phyloP scores from a whole-genome alignment of 1,140 invertebrate species.

The Drosophila fuyamai region DNA sequence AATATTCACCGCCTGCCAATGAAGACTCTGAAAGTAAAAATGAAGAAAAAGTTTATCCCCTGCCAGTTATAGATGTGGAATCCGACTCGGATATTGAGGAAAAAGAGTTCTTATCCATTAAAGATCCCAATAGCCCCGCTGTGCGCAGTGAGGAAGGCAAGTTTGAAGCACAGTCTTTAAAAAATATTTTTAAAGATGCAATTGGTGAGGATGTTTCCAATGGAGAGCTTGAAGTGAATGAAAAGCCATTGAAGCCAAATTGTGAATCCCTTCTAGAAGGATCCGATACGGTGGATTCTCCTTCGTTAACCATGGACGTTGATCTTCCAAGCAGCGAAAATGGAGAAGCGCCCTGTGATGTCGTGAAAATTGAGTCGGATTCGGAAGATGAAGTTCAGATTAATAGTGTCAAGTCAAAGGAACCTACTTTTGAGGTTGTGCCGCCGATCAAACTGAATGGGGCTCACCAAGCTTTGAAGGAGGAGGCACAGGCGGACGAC shows the following conservation, averaged over 20 bases:
- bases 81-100: slow-evolving; percentile 12
- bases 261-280: slow-evolving; percentile 6
- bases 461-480: slow-evolving; percentile 29
- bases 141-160: neutral
- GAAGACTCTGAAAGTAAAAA: slow-evolving; percentile 4
- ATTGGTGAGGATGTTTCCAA: neutral
- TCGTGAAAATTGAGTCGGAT: slow-evolving; percentile 56
- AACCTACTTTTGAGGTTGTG: neutral
- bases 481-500: neutral
- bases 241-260: neutral
- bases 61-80: slow-evolving; percentile 24
- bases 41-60: neutral
- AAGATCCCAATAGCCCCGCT: slow-evolving; percentile 20
- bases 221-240: neutral
- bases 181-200: neutral
- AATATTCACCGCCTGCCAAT: neutral
- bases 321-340: slow-evolving; percentile 24
- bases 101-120: slow-evolving; percentile 16
- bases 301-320: slow-evolving; percentile 44
- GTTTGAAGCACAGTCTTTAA: neutral
- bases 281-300: slow-evolving; percentile 38
- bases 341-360: neutral
- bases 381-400: slow-evolving; percentile 33
- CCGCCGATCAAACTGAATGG: slow-evolving; percentile 54
- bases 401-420: slow-evolving; percentile 3